A percentile compares a stretch with the other conserved stretches of the same genome.
These are phyloP conservation scores for Chanos chanos DNA, from an alignment of 2,797 vertebrate genomes.

Conservation along the genomic window DNA sequence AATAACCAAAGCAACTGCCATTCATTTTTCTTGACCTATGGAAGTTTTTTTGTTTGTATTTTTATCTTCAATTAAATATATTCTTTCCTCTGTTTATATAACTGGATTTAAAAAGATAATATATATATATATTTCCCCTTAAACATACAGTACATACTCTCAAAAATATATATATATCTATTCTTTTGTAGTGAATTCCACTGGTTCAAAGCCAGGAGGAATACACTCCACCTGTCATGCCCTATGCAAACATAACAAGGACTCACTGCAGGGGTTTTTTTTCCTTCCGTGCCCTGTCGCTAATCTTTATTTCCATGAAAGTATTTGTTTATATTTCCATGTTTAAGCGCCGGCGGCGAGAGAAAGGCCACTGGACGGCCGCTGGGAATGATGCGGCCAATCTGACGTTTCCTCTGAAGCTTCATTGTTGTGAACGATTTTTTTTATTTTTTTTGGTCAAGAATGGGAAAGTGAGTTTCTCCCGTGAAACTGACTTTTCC, in stretches of 20 bases:
- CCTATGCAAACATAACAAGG: too few relatives aligned
- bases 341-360: too few relatives aligned
- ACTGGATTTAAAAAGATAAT: conserved; percentile 48
- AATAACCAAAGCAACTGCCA: conserved; percentile 56
- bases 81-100: conserved; percentile 57
- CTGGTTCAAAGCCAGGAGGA: conserved; percentile 17
- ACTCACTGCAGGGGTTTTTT: too few relatives aligned
- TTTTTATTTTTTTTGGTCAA: too few relatives aligned
- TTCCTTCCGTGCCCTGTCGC: neutral
- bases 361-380: too few relatives aligned
- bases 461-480: too few relatives aligned
- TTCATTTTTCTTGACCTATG: conserved; percentile 43
- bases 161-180: conserved; percentile 16
- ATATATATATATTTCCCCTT: conserved; percentile 39
- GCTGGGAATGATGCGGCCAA: too few relatives aligned
- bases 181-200: conserved; percentile 23
- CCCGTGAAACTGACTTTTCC: too few relatives aligned
- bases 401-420: too few relatives aligned
- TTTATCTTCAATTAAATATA: conserved; percentile 62
- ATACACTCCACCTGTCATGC: too few relatives aligned
- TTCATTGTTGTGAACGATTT: too few relatives aligned
- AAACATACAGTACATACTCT: conserved; percentile 52
- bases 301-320: neutral
- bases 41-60: conserved; percentile 56
- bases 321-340: neutral